Conservation (phyloP, 2,113 vertebrate species). For the Prunella fulvescens region DNA sequence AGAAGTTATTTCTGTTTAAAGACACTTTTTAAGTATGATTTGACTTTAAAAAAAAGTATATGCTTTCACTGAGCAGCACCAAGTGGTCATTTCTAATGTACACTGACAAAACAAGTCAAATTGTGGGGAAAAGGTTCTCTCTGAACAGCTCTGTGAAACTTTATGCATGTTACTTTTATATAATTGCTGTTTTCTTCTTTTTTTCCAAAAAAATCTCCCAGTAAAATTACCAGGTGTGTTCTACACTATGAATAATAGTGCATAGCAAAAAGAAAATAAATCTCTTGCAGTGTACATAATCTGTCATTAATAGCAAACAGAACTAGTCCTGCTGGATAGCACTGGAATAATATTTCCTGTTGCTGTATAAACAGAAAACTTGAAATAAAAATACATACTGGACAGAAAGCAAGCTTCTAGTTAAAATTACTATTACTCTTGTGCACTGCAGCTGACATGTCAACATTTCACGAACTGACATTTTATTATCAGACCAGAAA, state of each 20-base stretch:
- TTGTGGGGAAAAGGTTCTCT: background rate
- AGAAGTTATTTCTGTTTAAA: background rate
- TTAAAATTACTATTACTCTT: background rate
- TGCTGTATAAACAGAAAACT: background rate
- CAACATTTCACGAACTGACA: background rate
- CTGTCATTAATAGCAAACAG: background rate
- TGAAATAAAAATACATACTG: background rate
- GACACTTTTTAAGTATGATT: background rate
- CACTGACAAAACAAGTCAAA: background rate
- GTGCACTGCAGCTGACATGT: background rate
- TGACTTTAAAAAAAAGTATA: background rate
- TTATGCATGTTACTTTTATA: background rate
- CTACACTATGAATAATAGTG: background rate
- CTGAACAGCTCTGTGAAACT: background rate
- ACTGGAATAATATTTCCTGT: background rate
- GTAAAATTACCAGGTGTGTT: background rate
- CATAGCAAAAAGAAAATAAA: background rate
- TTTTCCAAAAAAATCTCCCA: background rate
- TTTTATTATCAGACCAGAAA: background rate
- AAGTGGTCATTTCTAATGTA: background rate
- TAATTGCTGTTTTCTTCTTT: background rate
- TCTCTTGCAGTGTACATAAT: background rate
- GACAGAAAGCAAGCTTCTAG: background rate
- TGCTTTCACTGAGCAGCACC: background rate
- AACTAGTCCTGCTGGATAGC: background rate